Evolutionary conservation across 2,797 vertebrate species (phyloP).

Genomic region (Heteromormyrus szaboi): DNA sequence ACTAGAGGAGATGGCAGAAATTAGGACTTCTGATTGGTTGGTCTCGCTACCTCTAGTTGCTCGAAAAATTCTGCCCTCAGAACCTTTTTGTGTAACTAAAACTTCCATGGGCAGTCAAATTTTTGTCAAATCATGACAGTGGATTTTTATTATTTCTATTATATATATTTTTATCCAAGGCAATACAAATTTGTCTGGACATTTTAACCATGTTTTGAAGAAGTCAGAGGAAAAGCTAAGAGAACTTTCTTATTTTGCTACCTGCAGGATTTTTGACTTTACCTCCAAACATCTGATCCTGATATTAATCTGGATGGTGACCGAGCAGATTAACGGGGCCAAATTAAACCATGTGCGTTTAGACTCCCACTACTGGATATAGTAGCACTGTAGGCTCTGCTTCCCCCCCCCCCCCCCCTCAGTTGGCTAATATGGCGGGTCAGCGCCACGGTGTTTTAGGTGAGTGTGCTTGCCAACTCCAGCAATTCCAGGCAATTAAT

Average conservation of each 20-base stretch:
- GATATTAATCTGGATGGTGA: not conserved
- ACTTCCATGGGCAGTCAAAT: not conserved
- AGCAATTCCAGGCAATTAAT: constrained; percentile 22
- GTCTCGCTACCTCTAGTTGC: not conserved
- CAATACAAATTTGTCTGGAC: not conserved
- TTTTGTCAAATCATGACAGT: not conserved
- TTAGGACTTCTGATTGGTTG: not conserved
- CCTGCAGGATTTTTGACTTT: not conserved
- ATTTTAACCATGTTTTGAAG: not conserved
- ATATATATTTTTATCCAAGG: not conserved
- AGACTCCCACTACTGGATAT: not conserved
- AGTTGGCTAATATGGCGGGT: not conserved
- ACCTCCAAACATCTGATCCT: not conserved
- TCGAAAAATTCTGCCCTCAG: not conserved
- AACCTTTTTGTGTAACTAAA: not conserved
- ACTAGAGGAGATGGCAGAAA: not conserved
- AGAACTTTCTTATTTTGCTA: not conserved
- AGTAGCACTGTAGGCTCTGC: not conserved
- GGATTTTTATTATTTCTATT: not conserved
- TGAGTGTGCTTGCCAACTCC: constrained; percentile 11
- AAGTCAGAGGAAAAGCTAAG: not conserved
- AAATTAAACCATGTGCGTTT: not conserved
- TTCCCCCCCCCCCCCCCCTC: not conserved
- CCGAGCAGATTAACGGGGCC: not conserved
- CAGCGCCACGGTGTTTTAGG: not conserved